Evolutionary conservation across 2,888 invertebrate genomes (phyloP), one percentile per base, ranked within the genome.

Genomic region (Marasmarcha lunaedactyla): DNA sequence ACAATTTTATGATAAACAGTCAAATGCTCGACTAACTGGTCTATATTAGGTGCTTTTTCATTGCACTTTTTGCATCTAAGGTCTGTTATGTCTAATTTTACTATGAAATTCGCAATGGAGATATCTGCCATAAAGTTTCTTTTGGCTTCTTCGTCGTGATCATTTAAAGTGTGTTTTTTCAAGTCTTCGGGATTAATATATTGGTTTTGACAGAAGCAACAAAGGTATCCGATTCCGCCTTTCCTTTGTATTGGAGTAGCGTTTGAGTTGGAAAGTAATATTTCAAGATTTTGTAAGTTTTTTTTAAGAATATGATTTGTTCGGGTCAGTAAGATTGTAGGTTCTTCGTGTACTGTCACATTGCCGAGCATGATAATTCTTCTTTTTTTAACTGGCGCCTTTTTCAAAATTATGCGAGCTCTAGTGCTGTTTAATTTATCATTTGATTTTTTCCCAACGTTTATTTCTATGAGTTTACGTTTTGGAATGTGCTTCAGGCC

Each of bases 221-320:
- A 69, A 2, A 49, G 43, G 46, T 59, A 71, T 0, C 64, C 64
- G 1, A 59, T 47, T 2, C 61, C 52, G 0, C 52, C 51, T 7
- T 54, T 52, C n/a, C 57, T 48, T 1, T 58, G 49, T 12, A 69
- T 66, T 0, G 63, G 63, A 0, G 65, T 65, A 1, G 68, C 64
- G 46, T 62, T 63, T 0, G 63, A 56, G 20, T 45, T 43, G 2
- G 41, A 36, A 4, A 63, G 35, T 14, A 62, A 46, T 2, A 45
- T 51, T 33, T 43, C 42, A 11, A 57, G 37, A 37, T 58, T 58
- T 33, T 46, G 27, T 15, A 36, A 13, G 37, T 43, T 38, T 25
- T 35, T 40, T 11, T 37, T 15, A 1, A 40, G 1, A n/a, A 36
- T 36, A 13, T 20, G 30, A 6, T 36, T 35, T n/a, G 10, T 30